These are phyloP conservation scores for Hirtodrosophila histrioides DNA, from an alignment of 2,888 invertebrate genomes.

Conservation along the genomic window DNA sequence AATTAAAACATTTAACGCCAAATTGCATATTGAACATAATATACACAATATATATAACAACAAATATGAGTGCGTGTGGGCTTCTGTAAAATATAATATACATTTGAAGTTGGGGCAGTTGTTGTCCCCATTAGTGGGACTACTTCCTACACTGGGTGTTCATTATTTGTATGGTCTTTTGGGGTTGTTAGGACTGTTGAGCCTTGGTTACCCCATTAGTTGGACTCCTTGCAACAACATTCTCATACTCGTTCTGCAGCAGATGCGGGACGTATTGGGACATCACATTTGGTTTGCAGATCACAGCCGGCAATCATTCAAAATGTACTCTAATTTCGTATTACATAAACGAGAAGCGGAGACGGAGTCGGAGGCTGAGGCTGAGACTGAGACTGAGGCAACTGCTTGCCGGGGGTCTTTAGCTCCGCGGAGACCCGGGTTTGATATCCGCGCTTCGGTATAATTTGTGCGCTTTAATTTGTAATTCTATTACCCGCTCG, in stretches of 20 bases:
- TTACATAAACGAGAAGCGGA: conserved; percentile 66
- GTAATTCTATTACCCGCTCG: conserved; percentile 77
- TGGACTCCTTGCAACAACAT: conserved; percentile 34
- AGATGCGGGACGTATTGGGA: conserved; percentile 36
- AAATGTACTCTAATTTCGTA: conserved; percentile 77
- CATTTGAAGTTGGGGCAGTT: conserved; percentile 13
- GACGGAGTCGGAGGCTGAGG: neutral
- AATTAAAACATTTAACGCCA: conserved; percentile 79
- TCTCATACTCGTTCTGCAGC: neutral
- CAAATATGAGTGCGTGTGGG: conserved; percentile 45
- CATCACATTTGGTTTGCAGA: conserved; percentile 73
- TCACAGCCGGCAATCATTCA: conserved; percentile 70
- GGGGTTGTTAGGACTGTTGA: conserved; percentile 23
- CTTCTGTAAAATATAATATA: conserved; percentile 35
- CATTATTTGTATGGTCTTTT: conserved; percentile 3
- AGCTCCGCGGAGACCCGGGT: conserved; percentile 29
- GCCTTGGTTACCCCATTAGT: conserved; percentile 34
- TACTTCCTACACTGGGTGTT: conserved; percentile 18
- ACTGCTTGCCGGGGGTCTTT: conserved; percentile 45
- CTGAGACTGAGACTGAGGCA: conserved; percentile 8
- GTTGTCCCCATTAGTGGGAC: conserved; percentile 21
- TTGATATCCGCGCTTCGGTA: conserved; percentile 71
- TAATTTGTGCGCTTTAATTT: conserved; percentile 80
- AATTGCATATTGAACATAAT: conserved; percentile 61
- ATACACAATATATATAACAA: conserved; percentile 34